These are phyloP conservation scores for Oncorhynchus nerka DNA, from an alignment of 2,113 vertebrate species.

Conservation along the genomic window DNA sequence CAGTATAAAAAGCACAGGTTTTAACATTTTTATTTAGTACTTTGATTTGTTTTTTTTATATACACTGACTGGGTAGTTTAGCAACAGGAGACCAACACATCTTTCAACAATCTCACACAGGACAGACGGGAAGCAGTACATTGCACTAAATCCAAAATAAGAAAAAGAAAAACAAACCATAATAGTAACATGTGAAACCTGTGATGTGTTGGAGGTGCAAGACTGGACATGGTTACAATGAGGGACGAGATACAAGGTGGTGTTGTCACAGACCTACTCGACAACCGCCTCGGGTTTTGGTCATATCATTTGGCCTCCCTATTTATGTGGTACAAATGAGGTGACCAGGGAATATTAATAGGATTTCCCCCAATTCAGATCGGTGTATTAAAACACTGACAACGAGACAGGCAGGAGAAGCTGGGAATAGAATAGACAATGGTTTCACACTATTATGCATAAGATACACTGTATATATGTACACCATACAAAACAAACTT, in stretches of 20 bases:
- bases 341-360: too few relatives aligned
- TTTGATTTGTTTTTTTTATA: constrained; percentile 62
- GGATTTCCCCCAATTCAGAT: too few relatives aligned
- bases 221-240: constrained; percentile 27
- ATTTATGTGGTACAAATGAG: too few relatives aligned
- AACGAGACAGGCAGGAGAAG: not conserved
- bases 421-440: constrained; percentile 28
- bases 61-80: constrained; percentile 16
- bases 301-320: not conserved
- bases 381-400: too few relatives aligned
- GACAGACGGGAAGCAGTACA: constrained; percentile 46
- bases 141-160: constrained; percentile 35
- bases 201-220: not conserved
- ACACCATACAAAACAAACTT: constrained; percentile 49
- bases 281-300: not conserved
- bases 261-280: not conserved
- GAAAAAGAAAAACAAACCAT: constrained; percentile 13
- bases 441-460: constrained; percentile 43
- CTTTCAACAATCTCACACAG: constrained; percentile 50
- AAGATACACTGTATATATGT: constrained; percentile 31
- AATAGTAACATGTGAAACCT: constrained; percentile 23
- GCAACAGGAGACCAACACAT: constrained; percentile 42
- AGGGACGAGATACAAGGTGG: not conserved
- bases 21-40: constrained; percentile 28
- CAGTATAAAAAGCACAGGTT: not conserved